These are phyloP conservation scores for Stenurella melanura DNA, from an alignment of 2,888 invertebrate species.

Conservation along the genomic window DNA sequence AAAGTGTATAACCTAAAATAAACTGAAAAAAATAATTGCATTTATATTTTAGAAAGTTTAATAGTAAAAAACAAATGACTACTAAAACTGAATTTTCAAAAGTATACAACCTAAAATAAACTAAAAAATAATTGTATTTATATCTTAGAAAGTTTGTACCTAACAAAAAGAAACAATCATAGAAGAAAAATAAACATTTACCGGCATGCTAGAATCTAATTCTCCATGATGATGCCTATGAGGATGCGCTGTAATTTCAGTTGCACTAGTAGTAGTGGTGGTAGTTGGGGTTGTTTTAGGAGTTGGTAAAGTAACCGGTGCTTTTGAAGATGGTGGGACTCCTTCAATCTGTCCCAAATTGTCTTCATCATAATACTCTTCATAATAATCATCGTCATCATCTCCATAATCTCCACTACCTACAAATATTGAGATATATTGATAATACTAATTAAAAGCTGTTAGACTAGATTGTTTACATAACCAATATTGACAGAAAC, in stretches of 20 bases:
- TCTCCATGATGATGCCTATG: slow-evolving; percentile 75
- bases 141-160: background rate
- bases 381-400: slow-evolving; percentile 73
- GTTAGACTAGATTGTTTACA: too few species aligned
- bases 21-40: too few species aligned
- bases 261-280: slow-evolving; percentile 50
- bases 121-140: too few species aligned
- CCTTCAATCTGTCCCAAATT: slow-evolving; percentile 56
- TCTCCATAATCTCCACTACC: slow-evolving; percentile 69
- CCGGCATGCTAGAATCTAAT: slow-evolving; percentile 58
- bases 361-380: slow-evolving; percentile 70
- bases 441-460: too few species aligned
- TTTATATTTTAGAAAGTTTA: background rate
- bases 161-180: background rate
- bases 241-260: slow-evolving; percentile 66
- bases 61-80: too few species aligned
- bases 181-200: slow-evolving; percentile 48
- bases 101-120: too few species aligned
- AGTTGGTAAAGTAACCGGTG: slow-evolving; percentile 53
- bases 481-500: too few species aligned
- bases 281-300: slow-evolving; percentile 48
- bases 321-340: slow-evolving; percentile 49
- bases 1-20: too few species aligned
- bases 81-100: too few species aligned
- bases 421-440: slow-evolving; percentile 26